Evolutionary conservation across 2,113 vertebrate species (phyloP).

Genomic region (Struthidea cinerea): DNA sequence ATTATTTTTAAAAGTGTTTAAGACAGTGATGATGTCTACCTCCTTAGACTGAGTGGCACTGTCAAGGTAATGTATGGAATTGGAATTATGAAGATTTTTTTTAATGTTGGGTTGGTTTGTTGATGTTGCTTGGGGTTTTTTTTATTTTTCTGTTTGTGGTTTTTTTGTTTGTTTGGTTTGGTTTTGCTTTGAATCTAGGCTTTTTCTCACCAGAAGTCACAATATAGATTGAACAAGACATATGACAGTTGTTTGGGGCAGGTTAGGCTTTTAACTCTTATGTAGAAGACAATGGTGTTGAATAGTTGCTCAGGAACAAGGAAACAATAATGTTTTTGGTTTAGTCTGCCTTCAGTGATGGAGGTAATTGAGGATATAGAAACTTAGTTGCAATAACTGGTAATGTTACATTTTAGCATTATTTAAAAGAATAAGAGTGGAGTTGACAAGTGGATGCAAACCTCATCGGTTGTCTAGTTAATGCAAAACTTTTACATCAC

Average conservation of each 20-base stretch:
- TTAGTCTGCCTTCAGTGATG: background rate
- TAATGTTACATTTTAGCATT: background rate
- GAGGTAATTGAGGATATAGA: background rate
- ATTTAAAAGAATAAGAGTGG: background rate
- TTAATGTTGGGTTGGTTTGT: background rate
- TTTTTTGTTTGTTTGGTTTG: background rate
- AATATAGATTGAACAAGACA: background rate
- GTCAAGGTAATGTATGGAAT: background rate
- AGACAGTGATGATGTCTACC: background rate
- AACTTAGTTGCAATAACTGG: background rate
- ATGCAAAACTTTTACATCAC: background rate
- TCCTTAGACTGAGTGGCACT: background rate
- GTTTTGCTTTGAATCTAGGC: background rate
- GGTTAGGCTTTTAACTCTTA: background rate
- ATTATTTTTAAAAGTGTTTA: background rate
- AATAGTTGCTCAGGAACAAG: background rate
- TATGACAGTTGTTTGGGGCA: background rate
- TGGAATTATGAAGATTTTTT: background rate
- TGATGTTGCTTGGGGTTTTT: background rate
- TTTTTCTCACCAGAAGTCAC: background rate
- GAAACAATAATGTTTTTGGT: background rate
- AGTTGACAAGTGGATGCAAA: background rate
- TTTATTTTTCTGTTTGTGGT: no score
- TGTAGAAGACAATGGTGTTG: background rate
- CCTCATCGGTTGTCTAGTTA: background rate